Base-by-base conservation (phyloP, 30 jellyfish, hydroid and myxozoan genomes). In the Cassiopea andromeda region DNA sequence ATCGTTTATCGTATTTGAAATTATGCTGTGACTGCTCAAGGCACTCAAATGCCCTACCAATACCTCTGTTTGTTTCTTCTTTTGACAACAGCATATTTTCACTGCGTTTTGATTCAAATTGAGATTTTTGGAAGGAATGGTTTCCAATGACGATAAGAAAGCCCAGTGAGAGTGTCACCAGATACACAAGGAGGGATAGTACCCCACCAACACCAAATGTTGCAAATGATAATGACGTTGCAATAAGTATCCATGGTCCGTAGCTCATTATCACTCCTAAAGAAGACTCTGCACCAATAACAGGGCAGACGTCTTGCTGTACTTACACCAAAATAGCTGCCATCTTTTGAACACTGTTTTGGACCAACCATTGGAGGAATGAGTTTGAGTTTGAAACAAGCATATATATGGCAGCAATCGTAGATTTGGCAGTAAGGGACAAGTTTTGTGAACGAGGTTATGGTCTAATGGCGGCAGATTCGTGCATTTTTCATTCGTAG, bases 41-140 rank as follows among this genome's bases (percentile, higher is more conserved):
- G 73, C 83, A 87, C 85, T 92, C 90, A 80, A 96, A 92, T 27
- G 92, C 97, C 6, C 43, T 67, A 10, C 94, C 94, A 59, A 96
- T 89, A 18, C 99, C 99, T 71, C 98, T 85, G 89, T 89, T 91
- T 38, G 92, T 54, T 27, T 87, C 98, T 78, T 90, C 97, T 84
- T 64, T 50, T 1, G 94, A 59, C 17, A 81, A 43, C 60, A 94
- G 61, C 7, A 82, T 58, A 3, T 81, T 73, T 19, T 94, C 98
- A 67, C 60, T 81, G 17, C 72, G 48, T 1, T 73, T 54, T n/a
- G 83, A 77, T 17, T 90, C 87, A 16, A 58, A 45, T 38, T 87
- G 85, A 1, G 98, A 94, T 77, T 75, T 81, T 44, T 80, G 79
- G 44, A 89, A 19, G 16, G 92, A 58, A 88, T 95, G 91, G 73